phyloP scores from a whole-genome alignment of 2,888 invertebrate genomes.

The Lampropteryx suffumata region DNA sequence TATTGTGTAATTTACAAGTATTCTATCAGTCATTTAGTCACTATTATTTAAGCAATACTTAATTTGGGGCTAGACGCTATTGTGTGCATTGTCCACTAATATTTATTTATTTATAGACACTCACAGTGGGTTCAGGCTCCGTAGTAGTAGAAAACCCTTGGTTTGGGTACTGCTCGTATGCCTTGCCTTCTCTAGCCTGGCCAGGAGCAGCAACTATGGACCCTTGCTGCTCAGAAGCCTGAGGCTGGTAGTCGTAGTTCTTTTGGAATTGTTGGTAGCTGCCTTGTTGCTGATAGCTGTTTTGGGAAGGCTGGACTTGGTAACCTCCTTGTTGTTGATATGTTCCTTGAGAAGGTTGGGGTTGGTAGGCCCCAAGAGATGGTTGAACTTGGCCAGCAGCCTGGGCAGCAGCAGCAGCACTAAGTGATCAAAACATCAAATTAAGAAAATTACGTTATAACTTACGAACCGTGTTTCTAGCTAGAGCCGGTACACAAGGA shows the following conservation, averaged over 20 bases:
- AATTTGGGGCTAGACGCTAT: no score
- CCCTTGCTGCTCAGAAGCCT: conserved; percentile 34
- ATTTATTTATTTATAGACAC: no score
- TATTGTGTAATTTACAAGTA: no score
- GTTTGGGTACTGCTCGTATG: conserved; percentile 27
- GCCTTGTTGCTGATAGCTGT: conserved; percentile 13
- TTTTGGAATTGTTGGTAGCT: conserved; percentile 16
- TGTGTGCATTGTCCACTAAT: no score
- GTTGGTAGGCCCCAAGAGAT: conserved; percentile 32
- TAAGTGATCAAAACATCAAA: no score
- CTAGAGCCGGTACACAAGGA: no score
- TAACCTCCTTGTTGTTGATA: conserved; percentile 24
- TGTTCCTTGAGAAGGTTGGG: conserved; percentile 11
- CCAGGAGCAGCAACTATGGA: conserved; percentile 31
- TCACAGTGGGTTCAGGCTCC: conserved; percentile 71
- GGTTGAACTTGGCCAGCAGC: conserved; percentile 64
- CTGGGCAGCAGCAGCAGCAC: conserved; percentile 43
- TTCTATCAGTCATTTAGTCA: no score
- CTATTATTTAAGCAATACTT: no score
- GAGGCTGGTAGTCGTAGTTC: conserved; percentile 32
- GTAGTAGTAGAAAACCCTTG: conserved; percentile 27
- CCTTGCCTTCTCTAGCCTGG: conserved; percentile 47
- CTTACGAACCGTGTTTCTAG: no score
- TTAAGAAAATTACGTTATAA: no score
- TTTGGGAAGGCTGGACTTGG: conserved; percentile 33